phyloP scores from a whole-genome alignment of 2,113 vertebrate species.

The Colius striatus region DNA sequence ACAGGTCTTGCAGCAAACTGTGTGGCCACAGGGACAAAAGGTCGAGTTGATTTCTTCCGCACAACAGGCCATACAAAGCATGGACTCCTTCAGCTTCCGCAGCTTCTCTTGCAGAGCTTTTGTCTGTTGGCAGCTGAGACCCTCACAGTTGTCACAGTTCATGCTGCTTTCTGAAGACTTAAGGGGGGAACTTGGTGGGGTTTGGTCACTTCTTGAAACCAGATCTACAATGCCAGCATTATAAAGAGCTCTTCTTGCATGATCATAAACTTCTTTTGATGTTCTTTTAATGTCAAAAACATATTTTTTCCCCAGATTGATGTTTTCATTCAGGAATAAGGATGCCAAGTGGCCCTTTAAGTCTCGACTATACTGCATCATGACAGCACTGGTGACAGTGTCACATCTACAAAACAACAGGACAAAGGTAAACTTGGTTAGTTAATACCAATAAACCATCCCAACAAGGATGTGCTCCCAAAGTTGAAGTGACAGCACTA shows the following conservation, averaged over 20 bases:
- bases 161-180: conserved; percentile 73
- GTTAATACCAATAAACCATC: background rate
- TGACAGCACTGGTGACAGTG: conserved; percentile 95
- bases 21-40: conserved; percentile 97
- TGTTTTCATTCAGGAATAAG: conserved; percentile 96
- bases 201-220: conserved; percentile 79
- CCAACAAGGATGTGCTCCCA: background rate
- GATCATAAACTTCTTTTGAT: conserved; percentile 97
- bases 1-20: conserved; percentile 94
- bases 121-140: conserved; percentile 88
- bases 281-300: conserved; percentile 97
- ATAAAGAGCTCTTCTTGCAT: conserved; percentile 91
- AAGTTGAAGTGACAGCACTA: background rate
- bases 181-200: conserved; percentile 82
- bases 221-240: conserved; percentile 92
- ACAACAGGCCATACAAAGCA: conserved; percentile 96
- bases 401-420: conserved; percentile 83
- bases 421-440: background rate
- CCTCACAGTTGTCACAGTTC: conserved; percentile 87
- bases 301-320: conserved; percentile 97
- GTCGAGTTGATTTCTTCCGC: conserved; percentile 94
- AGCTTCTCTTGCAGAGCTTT: conserved; percentile 90
- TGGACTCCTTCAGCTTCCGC: conserved; percentile 90
- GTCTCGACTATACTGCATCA: conserved; percentile 99
- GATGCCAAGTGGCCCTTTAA: conserved; percentile 97